Base-by-base conservation (phyloP, 2,797 vertebrate species). In the Schizothorax lantsangensis region DNA sequence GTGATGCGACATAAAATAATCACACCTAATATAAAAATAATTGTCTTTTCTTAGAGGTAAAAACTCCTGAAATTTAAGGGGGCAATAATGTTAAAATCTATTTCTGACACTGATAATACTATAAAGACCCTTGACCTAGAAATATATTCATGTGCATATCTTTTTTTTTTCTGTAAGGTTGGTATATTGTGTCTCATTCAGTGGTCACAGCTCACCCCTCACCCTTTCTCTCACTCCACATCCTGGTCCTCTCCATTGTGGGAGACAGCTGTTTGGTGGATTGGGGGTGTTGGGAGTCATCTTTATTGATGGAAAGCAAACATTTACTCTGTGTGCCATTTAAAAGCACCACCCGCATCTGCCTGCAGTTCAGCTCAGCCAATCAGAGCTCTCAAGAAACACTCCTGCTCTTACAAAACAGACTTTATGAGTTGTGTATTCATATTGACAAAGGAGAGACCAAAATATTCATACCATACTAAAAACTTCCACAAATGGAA, bases 281-380 rank as follows among this genome's bases (percentile, higher is more conserved):
- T 71, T 88, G 88, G 66, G 64, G 89, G 90, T 88, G 90, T 84
- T 87, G 89, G 89, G 89, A 86, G 89, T 88, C 88, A 89, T 85
- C 89, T 90, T 89, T 87, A 91, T 89, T 88, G 88, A 80, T 84
- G 88, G 79, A 91, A 91, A 88, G 90, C 88, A 91, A 90, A 91
- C 89, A 89, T 91, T 90, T 90, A 90, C 89, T 90, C 84, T 89
- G 88, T 88, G 79, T 81, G 71, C 83, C 62, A 89, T 90, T 90
- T 90, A 85, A 89, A 88, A 88, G 72, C 85, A 49, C 59, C 81
- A 64, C 77, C 90, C 84, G 88, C 86, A 59, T 66, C 74, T 43
- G 30, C 74, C 71, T 59, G 26, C 73, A 47, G 36, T 71, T 71
- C 71, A 15, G 45, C 23, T 33, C 79, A 75, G 23, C 69, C 85